Base-by-base conservation (phyloP, 2,797 vertebrate genomes). In the Vultur gryphus region DNA sequence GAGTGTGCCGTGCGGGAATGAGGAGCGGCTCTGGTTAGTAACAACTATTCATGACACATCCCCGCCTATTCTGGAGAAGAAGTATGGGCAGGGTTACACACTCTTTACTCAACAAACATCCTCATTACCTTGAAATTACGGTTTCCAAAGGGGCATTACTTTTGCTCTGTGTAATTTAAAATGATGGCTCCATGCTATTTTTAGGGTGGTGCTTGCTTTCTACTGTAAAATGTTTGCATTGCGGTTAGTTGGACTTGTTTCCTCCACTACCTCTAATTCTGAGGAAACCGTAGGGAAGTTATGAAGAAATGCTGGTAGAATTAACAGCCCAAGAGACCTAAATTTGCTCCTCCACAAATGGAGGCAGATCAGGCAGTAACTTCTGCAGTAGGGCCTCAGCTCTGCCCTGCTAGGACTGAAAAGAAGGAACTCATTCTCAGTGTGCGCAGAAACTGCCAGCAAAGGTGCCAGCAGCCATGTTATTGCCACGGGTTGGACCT, bases 61-160 rank as follows among this genome's bases (percentile, higher is more conserved):
- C 55, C 70, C 67, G 51, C 19, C 73, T 90, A 78, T 67, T 80
- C 1, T 4, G n/a, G 16, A 72, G 54, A 33, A 89, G 69, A 87
- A 86, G 65, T 77, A 78, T 1, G 17, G 20, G 41, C 65, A 93
- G 49, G 82, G 84, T 95, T 90, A 79, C 49, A 54, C 21, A 6
- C 23, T 78, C 61, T 87, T 95, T 95, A 91, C 88, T 85, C 67
- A 67, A 31, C 7, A 70, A 61, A 55, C 55, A 66, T 25, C 28
- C 93, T 77, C 13, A 4, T 87, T 87, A 77, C 85, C 44, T 91
- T 83, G 70, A 89, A 93, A 89, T 87, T 67, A 67, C 31, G 25
- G 65, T 90, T 85, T 94, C 69, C 61, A 48, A 71, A 77, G 57
- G 16, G 65, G 17, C 61, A 77, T 39, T 90, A 33, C 39, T 76